phyloP scores from a whole-genome alignment of 2,113 vertebrate genomes.

The Sebastes schlegelii region DNA sequence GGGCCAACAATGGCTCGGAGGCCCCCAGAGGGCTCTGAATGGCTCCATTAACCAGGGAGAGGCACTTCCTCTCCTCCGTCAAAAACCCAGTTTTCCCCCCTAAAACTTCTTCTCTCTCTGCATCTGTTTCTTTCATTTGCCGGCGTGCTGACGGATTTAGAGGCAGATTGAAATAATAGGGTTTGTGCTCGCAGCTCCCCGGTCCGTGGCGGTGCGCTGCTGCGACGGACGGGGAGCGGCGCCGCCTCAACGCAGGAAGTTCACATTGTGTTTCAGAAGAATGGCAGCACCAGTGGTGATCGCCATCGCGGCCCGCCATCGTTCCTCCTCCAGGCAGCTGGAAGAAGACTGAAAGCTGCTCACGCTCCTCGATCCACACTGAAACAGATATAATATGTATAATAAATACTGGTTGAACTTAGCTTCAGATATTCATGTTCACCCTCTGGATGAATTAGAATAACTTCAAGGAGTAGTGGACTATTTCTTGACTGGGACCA shows the following conservation, averaged over 20 bases:
- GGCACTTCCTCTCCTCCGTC: slow-evolving; percentile 53
- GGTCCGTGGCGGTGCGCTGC: neutral
- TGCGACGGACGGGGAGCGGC: neutral
- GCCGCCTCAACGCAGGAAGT: slow-evolving; percentile 40
- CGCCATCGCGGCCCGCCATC: neutral
- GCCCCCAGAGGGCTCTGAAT: neutral
- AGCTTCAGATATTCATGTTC: too few relatives aligned
- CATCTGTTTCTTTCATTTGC: slow-evolving; percentile 17
- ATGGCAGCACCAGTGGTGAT: slow-evolving; percentile 17
- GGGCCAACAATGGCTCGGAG: slow-evolving; percentile 29
- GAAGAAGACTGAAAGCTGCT: slow-evolving; percentile 4
- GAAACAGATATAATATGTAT: too few relatives aligned
- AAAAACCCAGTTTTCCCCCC: slow-evolving; percentile 7
- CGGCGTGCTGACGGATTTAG: slow-evolving; percentile 44
- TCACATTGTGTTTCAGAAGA: slow-evolving; percentile 57
- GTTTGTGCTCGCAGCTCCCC: neutral
- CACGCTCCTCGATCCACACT: too few relatives aligned
- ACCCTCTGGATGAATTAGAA: too few relatives aligned
- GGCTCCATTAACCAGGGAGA: slow-evolving; percentile 44
- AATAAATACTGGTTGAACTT: too few relatives aligned
- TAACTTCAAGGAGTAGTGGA: too few relatives aligned
- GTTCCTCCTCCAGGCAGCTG: neutral
- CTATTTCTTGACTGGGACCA: too few relatives aligned
- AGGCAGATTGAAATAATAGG: slow-evolving; percentile 2
- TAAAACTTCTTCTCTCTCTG: slow-evolving; percentile 10